A percentile compares a stretch with the other conserved stretches of the same genome.
Conservation (phyloP, 2,113 vertebrate genomes). For the Egretta garzetta region DNA sequence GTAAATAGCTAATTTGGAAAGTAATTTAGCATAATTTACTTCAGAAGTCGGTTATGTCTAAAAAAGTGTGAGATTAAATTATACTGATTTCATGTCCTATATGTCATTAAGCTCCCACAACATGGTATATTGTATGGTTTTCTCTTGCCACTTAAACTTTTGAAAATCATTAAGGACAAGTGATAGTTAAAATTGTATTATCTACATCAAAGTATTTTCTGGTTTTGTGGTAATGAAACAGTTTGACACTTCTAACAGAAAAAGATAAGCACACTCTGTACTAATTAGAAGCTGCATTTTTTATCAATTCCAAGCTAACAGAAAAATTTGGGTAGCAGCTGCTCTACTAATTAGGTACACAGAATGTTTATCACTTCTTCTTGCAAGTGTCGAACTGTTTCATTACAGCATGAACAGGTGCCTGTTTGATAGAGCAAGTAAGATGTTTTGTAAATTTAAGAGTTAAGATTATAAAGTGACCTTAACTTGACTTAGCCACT, state of each 20-base stretch:
- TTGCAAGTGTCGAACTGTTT: constrained; percentile 10
- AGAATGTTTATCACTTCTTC: constrained; percentile 29
- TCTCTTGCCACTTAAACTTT: neutral
- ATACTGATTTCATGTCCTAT: neutral
- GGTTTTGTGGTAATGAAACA: neutral
- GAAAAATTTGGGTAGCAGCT: constrained; percentile 53
- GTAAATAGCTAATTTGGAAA: neutral
- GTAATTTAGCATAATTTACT: neutral
- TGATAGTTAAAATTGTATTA: constrained; percentile 32
- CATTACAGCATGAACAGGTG: neutral
- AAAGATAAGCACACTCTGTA: constrained; percentile 10
- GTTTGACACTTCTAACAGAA: constrained; percentile 36
- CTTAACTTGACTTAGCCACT: neutral
- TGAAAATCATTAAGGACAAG: neutral
- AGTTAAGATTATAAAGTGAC: neutral
- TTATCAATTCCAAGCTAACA: constrained; percentile 23
- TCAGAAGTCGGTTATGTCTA: neutral
- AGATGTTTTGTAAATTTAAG: neutral
- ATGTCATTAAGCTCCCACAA: neutral
- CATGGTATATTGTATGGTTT: neutral
- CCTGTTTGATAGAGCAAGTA: neutral
- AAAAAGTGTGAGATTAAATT: neutral
- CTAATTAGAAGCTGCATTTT: constrained; percentile 53
- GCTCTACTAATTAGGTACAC: constrained; percentile 46
- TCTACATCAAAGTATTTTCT: neutral